phyloP scores from a whole-genome alignment of 2,888 invertebrate genomes.

The Arctia plantaginis region DNA sequence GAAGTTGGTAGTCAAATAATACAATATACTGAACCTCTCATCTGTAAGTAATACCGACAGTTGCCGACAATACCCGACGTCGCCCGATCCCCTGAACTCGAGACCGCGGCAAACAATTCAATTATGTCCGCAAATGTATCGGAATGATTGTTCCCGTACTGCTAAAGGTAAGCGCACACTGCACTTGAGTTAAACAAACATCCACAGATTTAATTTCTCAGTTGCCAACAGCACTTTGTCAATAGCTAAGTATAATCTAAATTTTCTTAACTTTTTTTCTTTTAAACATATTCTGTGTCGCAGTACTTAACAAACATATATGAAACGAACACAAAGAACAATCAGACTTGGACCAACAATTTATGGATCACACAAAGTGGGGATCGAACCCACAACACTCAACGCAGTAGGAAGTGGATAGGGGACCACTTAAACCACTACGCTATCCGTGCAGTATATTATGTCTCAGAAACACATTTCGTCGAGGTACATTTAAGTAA shows the following conservation, averaged over 20 bases:
- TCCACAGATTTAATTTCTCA: not conserved
- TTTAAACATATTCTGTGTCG: too few species aligned
- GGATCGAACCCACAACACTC: too few species aligned
- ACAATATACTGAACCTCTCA: not conserved
- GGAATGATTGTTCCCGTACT: conserved; percentile 51
- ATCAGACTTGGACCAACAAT: too few species aligned
- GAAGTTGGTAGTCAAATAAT: not conserved
- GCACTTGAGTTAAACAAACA: not conserved
- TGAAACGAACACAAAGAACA: too few species aligned
- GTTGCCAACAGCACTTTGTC: not conserved
- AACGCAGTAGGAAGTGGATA: too few species aligned
- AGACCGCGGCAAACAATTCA: conserved; percentile 47
- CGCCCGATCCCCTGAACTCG: conserved; percentile 9
- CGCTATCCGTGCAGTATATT: too few species aligned
- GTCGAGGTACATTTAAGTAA: too few species aligned
- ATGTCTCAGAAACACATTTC: too few species aligned
- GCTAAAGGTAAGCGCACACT: conserved; percentile 22
- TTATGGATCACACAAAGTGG: too few species aligned
- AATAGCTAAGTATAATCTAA: not conserved
- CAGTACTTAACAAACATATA: too few species aligned
- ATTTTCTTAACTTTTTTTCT: too few species aligned
- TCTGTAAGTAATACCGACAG: conserved; percentile 17
- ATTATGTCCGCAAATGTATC: conserved; percentile 49
- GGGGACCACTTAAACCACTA: too few species aligned
- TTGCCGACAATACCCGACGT: conserved; percentile 22